A percentile compares a stretch with the other conserved stretches of the same genome.
phyloP scores from a whole-genome alignment of 1,140 invertebrate genomes.

The Drosophila repletoides region DNA sequence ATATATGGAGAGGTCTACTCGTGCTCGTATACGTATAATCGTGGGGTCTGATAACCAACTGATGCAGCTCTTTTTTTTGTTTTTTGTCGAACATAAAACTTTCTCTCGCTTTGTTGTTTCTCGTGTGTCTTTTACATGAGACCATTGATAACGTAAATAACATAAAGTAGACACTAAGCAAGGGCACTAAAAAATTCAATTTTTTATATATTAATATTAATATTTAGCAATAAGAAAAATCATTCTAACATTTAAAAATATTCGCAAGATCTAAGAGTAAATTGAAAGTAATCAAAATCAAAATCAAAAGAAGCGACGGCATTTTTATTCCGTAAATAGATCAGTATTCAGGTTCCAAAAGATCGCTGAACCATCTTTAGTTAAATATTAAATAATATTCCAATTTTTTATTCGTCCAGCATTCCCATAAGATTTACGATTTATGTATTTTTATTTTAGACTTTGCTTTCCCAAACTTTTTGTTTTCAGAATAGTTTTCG shows the following conservation, averaged over 20 bases:
- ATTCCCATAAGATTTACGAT: neutral
- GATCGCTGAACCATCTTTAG: no score
- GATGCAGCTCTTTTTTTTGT: constrained; percentile 18
- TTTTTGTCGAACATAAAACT: constrained; percentile 12
- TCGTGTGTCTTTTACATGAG: constrained; percentile 24
- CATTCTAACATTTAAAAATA: no score
- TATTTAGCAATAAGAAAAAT: no score
- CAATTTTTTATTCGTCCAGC: neutral
- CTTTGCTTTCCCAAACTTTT: constrained; percentile 4
- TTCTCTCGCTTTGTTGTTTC: constrained; percentile 14
- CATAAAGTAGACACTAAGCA: constrained; percentile 4
- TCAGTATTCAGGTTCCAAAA: no score
- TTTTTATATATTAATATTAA: no score
- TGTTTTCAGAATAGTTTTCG: constrained; percentile 5
- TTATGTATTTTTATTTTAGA: neutral
- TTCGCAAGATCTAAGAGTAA: no score
- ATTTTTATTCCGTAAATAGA: no score
- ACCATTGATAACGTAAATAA: constrained; percentile 25
- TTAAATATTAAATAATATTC: neutral
- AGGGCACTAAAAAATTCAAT: neutral
- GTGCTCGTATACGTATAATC: constrained; percentile 6
- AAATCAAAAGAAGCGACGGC: no score
- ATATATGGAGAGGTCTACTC: neutral
- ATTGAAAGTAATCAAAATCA: no score
- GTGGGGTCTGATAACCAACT: constrained; percentile 30